Evolutionary conservation across 2,888 invertebrate species (phyloP), one percentile per base, ranked within the genome.

Genomic region (Sphinx pinastri): DNA sequence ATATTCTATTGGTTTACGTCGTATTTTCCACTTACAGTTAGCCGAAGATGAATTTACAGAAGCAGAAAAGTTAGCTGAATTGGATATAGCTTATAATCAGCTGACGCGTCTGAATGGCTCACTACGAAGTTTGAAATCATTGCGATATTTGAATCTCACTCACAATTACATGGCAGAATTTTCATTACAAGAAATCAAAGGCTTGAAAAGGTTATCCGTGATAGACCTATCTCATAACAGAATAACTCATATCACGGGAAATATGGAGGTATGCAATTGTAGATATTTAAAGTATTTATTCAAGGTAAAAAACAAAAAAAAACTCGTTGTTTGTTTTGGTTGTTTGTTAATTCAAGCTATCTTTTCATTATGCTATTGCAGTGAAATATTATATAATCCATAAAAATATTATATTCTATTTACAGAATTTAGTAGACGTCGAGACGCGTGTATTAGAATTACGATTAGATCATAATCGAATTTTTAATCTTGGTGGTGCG

Each of bases 181-280:
- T 89, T 97, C 97, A 0, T 95, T 98, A 81, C 96, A 96, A 84
- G 97, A 98, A 86, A 95, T 98, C 63, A 96, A 96, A 71, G 97
- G 97, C 0, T 88, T 98, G 71, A 95, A 95, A 75, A 95, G 95
- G 74, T 89, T 98, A n/a, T 95, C 95, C 67, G 94, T 95, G 16
- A 95, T 98, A 70, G 97, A 97, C 88, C 91, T 98, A 38, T 97
- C 97, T 3, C 95, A 96, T 83, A 98, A 98, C 85, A 95, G 94
- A 84, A 97, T 98, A 70, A 94, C 92, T 68, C 95, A 95, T 63
- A 87, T 97, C 51, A 95, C 94, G 14, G 96, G 96, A 63, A 94
- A 95, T 72, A 95, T 96, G 83, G 95, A 96, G 85, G 96, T 96
- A 90, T 92, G 87, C 86, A 19, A 67, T 60, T n/a, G 25, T 25